Evolutionary conservation across 2,113 vertebrate species (phyloP).

Genomic region (Antechinus flavipes): DNA sequence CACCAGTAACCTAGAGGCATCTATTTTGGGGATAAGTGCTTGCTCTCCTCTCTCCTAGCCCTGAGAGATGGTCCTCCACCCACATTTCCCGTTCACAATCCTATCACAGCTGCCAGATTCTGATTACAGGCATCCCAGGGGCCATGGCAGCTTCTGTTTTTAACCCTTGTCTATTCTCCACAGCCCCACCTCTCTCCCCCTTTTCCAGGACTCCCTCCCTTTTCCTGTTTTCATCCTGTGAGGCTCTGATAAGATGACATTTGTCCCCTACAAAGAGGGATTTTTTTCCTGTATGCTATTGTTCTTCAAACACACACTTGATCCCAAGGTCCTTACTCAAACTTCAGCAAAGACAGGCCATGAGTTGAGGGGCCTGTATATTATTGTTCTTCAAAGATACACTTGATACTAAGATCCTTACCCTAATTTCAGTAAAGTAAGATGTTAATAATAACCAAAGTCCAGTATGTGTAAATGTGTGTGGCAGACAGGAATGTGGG

Average conservation of each 20-base stretch:
- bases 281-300: constrained; percentile 52
- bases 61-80: constrained; percentile 21
- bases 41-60: background rate
- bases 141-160: constrained; percentile 28
- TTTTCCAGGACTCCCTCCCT: constrained; percentile 77
- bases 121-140: constrained; percentile 70
- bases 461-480: background rate
- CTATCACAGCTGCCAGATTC: constrained; percentile 56
- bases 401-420: constrained; percentile 53
- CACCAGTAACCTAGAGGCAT: background rate
- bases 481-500: background rate
- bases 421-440: constrained; percentile 51
- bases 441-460: background rate
- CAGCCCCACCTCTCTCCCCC: constrained; percentile 50
- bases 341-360: constrained; percentile 49
- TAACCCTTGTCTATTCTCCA: constrained; percentile 62
- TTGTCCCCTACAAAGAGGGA: constrained; percentile 59
- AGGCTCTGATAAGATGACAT: constrained; percentile 78
- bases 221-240: constrained; percentile 86
- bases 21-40: background rate
- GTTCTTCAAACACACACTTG: constrained; percentile 73
- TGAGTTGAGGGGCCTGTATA: constrained; percentile 38
- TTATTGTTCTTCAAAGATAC: constrained; percentile 77
- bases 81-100: constrained; percentile 40
- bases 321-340: constrained; percentile 55